A percentile compares a stretch with the other conserved stretches of the same genome.
phyloP scores from a whole-genome alignment of 2,797 vertebrate genomes.

The Discoglossus pictus region DNA sequence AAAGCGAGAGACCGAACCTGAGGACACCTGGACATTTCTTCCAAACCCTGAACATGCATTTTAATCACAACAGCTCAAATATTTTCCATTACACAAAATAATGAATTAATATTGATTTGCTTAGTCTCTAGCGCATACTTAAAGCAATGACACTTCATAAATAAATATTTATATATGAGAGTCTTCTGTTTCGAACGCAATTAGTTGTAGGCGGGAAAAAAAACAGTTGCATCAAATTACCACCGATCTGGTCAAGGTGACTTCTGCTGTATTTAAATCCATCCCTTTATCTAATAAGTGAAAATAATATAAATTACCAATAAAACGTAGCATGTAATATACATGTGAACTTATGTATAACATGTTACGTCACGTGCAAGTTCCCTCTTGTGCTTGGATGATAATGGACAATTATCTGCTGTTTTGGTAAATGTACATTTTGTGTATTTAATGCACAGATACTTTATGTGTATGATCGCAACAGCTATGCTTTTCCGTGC shows the following conservation, averaged over 20 bases:
- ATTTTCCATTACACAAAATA: slow-evolving; percentile 66
- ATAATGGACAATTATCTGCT: too few species aligned
- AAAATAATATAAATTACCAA: too few species aligned
- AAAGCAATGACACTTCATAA: slow-evolving; percentile 60
- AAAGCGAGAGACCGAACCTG: slow-evolving; percentile 3
- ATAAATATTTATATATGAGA: slow-evolving; percentile 66
- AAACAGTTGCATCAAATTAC: slow-evolving; percentile 55
- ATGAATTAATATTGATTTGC: slow-evolving; percentile 70
- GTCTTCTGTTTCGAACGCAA: slow-evolving; percentile 59
- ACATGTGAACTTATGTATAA: too few species aligned
- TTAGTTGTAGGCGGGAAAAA: slow-evolving; percentile 69
- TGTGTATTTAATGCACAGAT: too few species aligned
- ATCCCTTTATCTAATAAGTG: slow-evolving; percentile 18
- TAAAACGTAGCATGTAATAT: too few species aligned
- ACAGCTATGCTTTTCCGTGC: too few species aligned
- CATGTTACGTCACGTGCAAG: too few species aligned
- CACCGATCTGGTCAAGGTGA: slow-evolving; percentile 43
- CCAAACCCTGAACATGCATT: slow-evolving; percentile 50
- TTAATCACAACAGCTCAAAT: slow-evolving; percentile 56
- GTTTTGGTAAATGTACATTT: too few species aligned
- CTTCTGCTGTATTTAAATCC: slow-evolving; percentile 11
- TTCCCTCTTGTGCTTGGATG: too few species aligned
- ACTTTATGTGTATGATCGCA: too few species aligned
- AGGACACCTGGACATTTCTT: slow-evolving; percentile 44
- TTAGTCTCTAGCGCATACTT: slow-evolving; percentile 65